phyloP scores from a whole-genome alignment of 2,797 vertebrate species.

The Cetoscarus ocellatus region DNA sequence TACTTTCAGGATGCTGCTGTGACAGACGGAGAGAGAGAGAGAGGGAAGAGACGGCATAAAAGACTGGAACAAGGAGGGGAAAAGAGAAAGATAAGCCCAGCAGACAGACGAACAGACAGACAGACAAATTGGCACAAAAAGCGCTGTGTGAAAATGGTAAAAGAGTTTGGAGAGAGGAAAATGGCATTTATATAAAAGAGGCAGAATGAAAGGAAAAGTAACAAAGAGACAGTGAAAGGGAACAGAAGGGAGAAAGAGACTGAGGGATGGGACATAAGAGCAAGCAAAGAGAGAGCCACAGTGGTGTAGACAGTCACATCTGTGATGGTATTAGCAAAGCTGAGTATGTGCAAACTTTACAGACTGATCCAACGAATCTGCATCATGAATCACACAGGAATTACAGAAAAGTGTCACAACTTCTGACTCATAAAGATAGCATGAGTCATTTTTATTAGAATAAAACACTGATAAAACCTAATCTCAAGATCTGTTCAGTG shows the following conservation, averaged over 20 bases:
- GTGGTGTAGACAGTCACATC: slow-evolving; percentile 33
- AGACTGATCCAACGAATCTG: slow-evolving; percentile 28
- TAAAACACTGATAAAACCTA: no score
- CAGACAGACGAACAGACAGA: slow-evolving; percentile 16
- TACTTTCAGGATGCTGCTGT: slow-evolving; percentile 63
- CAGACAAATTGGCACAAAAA: slow-evolving; percentile 19
- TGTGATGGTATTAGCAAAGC: slow-evolving; percentile 42
- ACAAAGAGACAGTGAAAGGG: slow-evolving; percentile 27
- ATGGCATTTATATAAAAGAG: neutral
- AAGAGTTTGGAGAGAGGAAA: slow-evolving; percentile 14
- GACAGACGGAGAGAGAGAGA: slow-evolving; percentile 34
- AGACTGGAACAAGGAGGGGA: slow-evolving; percentile 33
- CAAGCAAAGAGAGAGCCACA: slow-evolving; percentile 31
- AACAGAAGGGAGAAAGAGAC: slow-evolving; percentile 37
- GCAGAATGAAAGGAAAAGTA: slow-evolving; percentile 17
- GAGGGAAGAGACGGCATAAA: slow-evolving; percentile 53
- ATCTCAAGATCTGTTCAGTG: no score
- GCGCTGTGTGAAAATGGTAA: slow-evolving; percentile 19
- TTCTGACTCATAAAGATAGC: slow-evolving; percentile 5
- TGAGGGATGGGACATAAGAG: slow-evolving; percentile 30
- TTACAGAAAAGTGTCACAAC: slow-evolving; percentile 6
- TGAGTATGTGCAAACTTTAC: slow-evolving; percentile 35
- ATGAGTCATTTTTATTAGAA: neutral
- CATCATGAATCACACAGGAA: slow-evolving; percentile 18
- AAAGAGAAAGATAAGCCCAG: slow-evolving; percentile 23